These are phyloP conservation scores for Tetranychus urticae DNA, from an alignment of 1,140 invertebrate genomes.

Conservation along the genomic window DNA sequence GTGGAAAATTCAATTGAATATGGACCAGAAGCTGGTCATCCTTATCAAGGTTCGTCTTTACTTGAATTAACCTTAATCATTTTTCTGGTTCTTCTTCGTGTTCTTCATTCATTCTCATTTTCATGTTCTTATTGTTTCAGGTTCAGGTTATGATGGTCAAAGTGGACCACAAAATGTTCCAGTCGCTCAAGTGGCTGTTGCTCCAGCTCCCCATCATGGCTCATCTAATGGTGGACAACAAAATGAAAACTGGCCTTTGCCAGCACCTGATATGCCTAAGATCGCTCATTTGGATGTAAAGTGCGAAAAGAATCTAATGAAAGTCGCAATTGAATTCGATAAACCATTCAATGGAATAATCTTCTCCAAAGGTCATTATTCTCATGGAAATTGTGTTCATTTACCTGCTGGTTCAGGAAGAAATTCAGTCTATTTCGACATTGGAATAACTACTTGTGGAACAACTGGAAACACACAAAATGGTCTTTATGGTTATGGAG, in stretches of 20 bases:
- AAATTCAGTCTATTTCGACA: constrained; percentile 67
- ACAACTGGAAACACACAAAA: constrained; percentile 37
- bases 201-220: not conserved
- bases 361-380: constrained; percentile 32
- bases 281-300: constrained; percentile 17
- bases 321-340: constrained; percentile 17
- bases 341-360: constrained; percentile 18
- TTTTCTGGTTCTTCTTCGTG: not conserved
- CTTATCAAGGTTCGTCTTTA: not conserved
- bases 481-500: constrained; percentile 10
- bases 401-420: constrained; percentile 65
- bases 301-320: constrained; percentile 18
- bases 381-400: constrained; percentile 67
- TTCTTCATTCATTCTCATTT: not conserved
- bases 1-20: not conserved
- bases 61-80: not conserved
- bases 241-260: constrained; percentile 14
- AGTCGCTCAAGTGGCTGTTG: not conserved
- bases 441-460: constrained; percentile 68
- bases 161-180: not conserved
- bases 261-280: constrained; percentile 15
- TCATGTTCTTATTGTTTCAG: not conserved
- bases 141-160: not conserved
- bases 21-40: not conserved
- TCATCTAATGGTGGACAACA: not conserved